Evolutionary conservation across 2,113 vertebrate species (phyloP).

Genomic region (Rhinolophus sinicus): DNA sequence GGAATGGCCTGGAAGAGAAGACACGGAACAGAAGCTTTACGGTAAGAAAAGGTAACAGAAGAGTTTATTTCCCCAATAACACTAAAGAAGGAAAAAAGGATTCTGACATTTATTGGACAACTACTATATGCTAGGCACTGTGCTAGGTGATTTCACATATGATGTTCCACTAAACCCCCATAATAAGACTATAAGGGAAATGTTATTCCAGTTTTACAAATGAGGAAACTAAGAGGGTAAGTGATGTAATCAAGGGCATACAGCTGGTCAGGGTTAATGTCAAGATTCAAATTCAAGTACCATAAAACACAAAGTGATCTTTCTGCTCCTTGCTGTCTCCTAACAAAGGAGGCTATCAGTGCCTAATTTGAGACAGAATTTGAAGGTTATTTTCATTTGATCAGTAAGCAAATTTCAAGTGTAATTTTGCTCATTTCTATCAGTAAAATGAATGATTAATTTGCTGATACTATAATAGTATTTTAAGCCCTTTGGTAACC

Average conservation of each 20-base stretch:
- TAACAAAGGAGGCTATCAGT: constrained; percentile 23
- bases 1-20: constrained; percentile 93
- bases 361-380: constrained; percentile 34
- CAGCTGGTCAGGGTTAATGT: background rate
- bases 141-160: background rate
- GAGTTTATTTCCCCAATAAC: background rate
- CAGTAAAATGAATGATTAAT: background rate
- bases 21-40: constrained; percentile 38
- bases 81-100: background rate
- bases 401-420: constrained; percentile 40
- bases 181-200: background rate
- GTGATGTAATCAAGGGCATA: constrained; percentile 33
- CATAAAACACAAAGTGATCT: background rate
- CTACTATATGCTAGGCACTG: background rate
- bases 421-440: background rate
- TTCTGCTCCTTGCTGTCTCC: background rate
- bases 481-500: background rate
- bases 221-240: constrained; percentile 28
- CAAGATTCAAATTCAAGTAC: constrained; percentile 32
- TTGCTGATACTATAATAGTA: constrained; percentile 4
- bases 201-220: constrained; percentile 34
- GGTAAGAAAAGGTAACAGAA: constrained; percentile 27
- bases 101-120: background rate
- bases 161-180: background rate
- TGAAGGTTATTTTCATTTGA: constrained; percentile 45